Evolutionary conservation across 1,140 invertebrate species (phyloP).

Genomic region (Macrobrachium rosenbergii): DNA sequence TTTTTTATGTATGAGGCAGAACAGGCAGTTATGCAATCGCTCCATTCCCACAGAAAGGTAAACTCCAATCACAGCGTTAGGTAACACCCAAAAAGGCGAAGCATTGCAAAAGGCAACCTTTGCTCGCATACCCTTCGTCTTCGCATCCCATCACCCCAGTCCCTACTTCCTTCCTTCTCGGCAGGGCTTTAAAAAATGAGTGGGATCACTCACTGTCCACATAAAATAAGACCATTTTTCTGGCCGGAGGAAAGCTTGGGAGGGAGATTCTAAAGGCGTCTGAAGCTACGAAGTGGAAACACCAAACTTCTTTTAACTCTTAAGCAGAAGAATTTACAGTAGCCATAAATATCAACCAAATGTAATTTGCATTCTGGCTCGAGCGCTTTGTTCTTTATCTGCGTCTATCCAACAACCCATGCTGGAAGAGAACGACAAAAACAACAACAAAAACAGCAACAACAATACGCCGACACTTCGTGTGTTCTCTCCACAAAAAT

Average conservation of each 20-base stretch:
- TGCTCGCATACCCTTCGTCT: no score
- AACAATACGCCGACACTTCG: not conserved
- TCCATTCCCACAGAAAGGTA: no score
- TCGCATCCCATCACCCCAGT: no score
- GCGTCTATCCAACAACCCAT: not conserved
- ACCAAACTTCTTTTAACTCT: slow-evolving; percentile 23
- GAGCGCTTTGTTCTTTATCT: not conserved
- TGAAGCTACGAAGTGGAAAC: not conserved
- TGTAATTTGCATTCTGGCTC: slow-evolving; percentile 4
- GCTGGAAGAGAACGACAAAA: not conserved
- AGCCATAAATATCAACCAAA: slow-evolving; percentile 13
- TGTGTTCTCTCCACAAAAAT: no score
- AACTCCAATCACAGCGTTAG: no score
- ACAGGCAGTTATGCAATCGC: no score
- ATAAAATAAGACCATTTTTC: slow-evolving; percentile 11
- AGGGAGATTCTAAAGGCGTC: no score
- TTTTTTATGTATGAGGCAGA: no score
- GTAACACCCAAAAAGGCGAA: no score
- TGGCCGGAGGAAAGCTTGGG: not conserved
- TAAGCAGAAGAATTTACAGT: slow-evolving; percentile 2
- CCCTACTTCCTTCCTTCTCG: no score
- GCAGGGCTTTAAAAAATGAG: not conserved
- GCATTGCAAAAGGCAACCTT: no score
- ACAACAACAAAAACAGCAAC: no score
- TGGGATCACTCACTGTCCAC: not conserved